These are phyloP conservation scores for Peribatodes rhomboidaria DNA, from an alignment of 2,888 invertebrate genomes.

Conservation along the genomic window DNA sequence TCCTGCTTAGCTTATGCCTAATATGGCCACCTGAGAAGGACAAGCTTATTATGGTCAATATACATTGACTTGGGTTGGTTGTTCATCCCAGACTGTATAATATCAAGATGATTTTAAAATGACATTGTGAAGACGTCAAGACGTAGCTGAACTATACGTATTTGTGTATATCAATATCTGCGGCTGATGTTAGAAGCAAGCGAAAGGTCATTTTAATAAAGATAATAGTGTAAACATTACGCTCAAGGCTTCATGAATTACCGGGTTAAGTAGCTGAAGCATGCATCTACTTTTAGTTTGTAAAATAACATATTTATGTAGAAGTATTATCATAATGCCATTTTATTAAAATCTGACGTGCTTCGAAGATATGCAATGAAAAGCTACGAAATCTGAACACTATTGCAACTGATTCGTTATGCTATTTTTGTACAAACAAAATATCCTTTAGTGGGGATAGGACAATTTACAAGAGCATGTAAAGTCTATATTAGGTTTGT, in stretches of 20 bases:
- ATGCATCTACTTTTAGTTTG: neutral
- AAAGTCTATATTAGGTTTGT: slow-evolving; percentile 12
- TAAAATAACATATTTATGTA: neutral
- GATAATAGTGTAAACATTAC: slow-evolving; percentile 67
- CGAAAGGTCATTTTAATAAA: slow-evolving; percentile 76
- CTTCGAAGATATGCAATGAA: neutral
- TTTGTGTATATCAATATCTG: slow-evolving; percentile 58
- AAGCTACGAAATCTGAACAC: neutral
- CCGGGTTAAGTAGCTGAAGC: slow-evolving; percentile 31
- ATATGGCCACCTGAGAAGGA: neutral
- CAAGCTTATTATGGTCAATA: neutral
- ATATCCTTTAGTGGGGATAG: neutral
- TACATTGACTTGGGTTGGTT: neutral
- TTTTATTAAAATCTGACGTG: too few species aligned
- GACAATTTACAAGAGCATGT: neutral
- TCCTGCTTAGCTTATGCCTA: too few species aligned
- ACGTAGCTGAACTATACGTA: slow-evolving; percentile 13
- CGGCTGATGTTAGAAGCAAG: slow-evolving; percentile 60
- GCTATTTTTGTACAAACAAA: neutral
- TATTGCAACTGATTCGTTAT: neutral
- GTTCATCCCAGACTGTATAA: slow-evolving; percentile 14
- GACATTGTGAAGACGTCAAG: slow-evolving; percentile 41
- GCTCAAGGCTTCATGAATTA: slow-evolving; percentile 57
- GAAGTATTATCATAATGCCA: neutral
- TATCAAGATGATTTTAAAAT: slow-evolving; percentile 50